Conservation (phyloP, 2,113 vertebrate species). For the Butorides virescens region DNA sequence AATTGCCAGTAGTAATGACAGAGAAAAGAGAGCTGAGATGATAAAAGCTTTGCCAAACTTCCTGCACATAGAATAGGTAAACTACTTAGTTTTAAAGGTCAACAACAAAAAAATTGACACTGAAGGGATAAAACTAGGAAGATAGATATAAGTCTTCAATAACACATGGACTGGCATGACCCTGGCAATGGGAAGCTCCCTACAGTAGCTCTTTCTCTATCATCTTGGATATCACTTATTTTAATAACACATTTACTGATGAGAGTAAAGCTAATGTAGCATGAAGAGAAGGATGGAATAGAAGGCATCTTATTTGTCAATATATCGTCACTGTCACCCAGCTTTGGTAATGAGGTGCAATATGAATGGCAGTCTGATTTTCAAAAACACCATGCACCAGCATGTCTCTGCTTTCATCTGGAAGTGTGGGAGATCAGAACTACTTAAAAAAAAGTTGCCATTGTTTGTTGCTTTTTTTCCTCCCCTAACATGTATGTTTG, state of each 20-base stretch:
- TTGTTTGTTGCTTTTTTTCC: not conserved
- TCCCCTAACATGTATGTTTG: not conserved
- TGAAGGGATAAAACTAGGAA: not conserved
- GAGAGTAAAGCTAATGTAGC: conserved; percentile 51
- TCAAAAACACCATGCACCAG: not conserved
- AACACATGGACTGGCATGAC: not conserved
- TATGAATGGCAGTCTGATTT: not conserved
- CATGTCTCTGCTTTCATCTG: not conserved
- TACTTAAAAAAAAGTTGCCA: not conserved
- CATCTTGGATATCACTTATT: conserved; percentile 10
- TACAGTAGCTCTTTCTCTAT: not conserved
- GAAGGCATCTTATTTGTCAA: conserved; percentile 56
- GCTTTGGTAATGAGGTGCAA: not conserved
- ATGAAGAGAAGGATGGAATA: conserved; percentile 39
- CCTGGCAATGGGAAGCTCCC: not conserved
- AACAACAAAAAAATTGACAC: not conserved
- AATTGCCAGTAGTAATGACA: not conserved
- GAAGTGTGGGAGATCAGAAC: not conserved
- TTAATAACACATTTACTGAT: conserved; percentile 42
- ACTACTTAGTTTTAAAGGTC: not conserved
- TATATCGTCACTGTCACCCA: not conserved
- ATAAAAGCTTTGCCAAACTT: not conserved
- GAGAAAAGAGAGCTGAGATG: not conserved
- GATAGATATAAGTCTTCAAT: not conserved
- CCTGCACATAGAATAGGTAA: not conserved